A percentile compares a stretch with the other conserved stretches of the same genome.
phyloP scores from a whole-genome alignment of 2,888 invertebrate genomes.

The Acanthopleura granulata region DNA sequence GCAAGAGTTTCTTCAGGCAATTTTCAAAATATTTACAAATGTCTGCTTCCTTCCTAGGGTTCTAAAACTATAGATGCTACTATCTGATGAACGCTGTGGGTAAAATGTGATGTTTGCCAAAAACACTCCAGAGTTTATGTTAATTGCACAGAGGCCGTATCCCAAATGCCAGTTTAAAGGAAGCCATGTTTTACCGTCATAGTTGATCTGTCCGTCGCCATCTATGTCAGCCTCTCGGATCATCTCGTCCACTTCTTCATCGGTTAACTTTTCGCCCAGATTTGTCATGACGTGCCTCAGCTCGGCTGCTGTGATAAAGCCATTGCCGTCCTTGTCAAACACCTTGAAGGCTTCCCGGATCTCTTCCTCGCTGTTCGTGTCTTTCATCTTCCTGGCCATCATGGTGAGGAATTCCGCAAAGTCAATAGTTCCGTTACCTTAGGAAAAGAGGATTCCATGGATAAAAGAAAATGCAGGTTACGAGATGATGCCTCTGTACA shows the following conservation, averaged over 20 bases:
- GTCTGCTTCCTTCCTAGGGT: no score
- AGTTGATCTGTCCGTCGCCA: slow-evolving; percentile 1
- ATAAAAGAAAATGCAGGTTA: no score
- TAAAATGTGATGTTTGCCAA: no score
- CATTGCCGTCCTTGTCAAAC: not conserved
- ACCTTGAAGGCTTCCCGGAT: not conserved
- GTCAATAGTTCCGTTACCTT: not conserved
- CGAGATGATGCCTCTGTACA: no score
- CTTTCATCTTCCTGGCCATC: slow-evolving; percentile 3
- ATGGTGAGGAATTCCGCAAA: not conserved
- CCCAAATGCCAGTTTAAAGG: no score
- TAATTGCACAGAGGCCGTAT: no score
- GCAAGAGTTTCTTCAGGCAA: no score
- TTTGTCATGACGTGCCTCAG: slow-evolving; percentile 4
- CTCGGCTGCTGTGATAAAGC: not conserved
- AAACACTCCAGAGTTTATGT: no score
- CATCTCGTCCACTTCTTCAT: slow-evolving; percentile 5
- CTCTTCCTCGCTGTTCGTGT: not conserved
- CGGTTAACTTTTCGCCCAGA: not conserved
- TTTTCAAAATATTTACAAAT: no score
- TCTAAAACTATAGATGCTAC: no score
- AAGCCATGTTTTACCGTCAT: not conserved
- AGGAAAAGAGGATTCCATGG: no score
- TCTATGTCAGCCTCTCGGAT: slow-evolving; percentile 4
- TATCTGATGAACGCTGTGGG: no score